Conservation (phyloP, 2,888 invertebrate genomes). For the Dryadula phaetusa region DNA sequence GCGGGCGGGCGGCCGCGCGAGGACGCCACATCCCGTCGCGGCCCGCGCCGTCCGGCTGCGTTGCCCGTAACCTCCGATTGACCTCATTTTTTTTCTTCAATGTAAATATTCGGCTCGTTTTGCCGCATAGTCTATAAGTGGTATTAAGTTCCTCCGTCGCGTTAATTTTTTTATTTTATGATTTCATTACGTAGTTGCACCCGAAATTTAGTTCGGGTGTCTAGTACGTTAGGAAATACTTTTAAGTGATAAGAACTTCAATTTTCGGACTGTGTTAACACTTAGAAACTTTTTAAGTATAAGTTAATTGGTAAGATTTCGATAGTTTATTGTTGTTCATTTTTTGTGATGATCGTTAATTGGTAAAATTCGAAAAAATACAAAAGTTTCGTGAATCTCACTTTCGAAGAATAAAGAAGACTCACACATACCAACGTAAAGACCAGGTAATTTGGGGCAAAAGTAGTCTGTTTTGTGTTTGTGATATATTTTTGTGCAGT, state of each 20-base stretch:
- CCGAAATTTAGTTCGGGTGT: constrained; percentile 61
- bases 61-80: constrained; percentile 83
- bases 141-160: constrained; percentile 80
- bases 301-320: constrained; percentile 57
- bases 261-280: constrained; percentile 56
- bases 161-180: constrained; percentile 60
- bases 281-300: constrained; percentile 53
- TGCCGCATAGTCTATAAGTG: constrained; percentile 83
- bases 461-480: constrained; percentile 26
- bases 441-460: constrained; percentile 54
- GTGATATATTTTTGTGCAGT: constrained; percentile 32
- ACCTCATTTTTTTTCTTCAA: constrained; percentile 83
- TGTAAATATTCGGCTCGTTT: constrained; percentile 83
- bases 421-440: constrained; percentile 46
- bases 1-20: constrained; percentile 52
- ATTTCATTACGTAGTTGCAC: constrained; percentile 60
- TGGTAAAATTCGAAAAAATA: constrained; percentile 45
- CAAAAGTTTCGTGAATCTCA: constrained; percentile 50
- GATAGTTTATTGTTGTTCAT: constrained; percentile 54
- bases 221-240: constrained; percentile 60
- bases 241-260: constrained; percentile 62
- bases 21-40: constrained; percentile 78
- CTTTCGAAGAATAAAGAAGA: constrained; percentile 51
- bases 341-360: constrained; percentile 60
- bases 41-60: constrained; percentile 82